Evolutionary conservation across 2,113 vertebrate species (phyloP).

Genomic region (Taurulus bubalis): DNA sequence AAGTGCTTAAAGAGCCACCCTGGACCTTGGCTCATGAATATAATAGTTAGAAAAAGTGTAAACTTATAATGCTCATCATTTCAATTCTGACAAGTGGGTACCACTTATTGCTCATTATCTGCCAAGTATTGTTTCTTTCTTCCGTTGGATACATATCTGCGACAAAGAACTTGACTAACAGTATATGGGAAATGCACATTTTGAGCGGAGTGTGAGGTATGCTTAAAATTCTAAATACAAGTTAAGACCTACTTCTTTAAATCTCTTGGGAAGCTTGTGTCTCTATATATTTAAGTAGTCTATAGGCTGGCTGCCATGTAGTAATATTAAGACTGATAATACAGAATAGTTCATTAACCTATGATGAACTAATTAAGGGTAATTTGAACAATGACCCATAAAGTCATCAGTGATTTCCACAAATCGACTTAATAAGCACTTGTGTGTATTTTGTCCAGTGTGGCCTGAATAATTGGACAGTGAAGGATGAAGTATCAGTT

Average conservation of each 20-base stretch:
- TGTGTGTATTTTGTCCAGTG: conserved; percentile 5
- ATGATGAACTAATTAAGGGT: not conserved
- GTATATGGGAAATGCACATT: not conserved
- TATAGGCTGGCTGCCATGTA: not conserved
- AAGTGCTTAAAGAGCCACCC: not conserved
- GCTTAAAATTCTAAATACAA: conserved; percentile 24
- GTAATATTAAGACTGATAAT: not conserved
- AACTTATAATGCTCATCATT: not conserved
- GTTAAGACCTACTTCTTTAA: not conserved
- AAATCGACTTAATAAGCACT: not conserved
- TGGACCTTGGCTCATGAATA: not conserved
- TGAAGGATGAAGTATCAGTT: conserved; percentile 10
- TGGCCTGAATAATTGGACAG: not conserved
- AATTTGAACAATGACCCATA: not conserved
- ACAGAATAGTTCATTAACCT: not conserved
- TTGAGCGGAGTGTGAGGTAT: conserved; percentile 5
- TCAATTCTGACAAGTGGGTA: not conserved
- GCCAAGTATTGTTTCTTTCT: not conserved
- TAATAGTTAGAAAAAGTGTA: not conserved
- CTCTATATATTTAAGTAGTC: not conserved
- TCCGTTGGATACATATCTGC: not conserved
- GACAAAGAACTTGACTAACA: not conserved
- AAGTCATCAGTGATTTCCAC: not conserved
- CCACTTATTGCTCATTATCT: not conserved
- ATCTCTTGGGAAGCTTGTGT: not conserved